Evolutionary conservation across 2,113 vertebrate genomes (phyloP).

Genomic region (Silurus asotus): DNA sequence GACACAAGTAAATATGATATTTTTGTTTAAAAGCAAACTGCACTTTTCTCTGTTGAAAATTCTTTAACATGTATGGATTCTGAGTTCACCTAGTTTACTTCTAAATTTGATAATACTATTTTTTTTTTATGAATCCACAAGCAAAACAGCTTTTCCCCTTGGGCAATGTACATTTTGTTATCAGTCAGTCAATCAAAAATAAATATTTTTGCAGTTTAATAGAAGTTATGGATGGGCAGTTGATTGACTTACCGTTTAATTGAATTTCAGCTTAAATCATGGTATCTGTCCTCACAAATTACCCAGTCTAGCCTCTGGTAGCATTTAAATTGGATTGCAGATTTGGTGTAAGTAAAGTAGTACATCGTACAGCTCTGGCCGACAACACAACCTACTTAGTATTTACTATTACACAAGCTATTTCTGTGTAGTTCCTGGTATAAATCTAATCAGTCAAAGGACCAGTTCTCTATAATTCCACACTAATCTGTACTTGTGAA

Average conservation of each 20-base stretch:
- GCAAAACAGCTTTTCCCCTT: conserved; percentile 54
- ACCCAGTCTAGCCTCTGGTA: conserved; percentile 75
- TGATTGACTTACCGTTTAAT: conserved; percentile 15
- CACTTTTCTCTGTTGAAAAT: background rate
- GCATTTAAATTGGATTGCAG: conserved; percentile 82
- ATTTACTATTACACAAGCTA: conserved; percentile 19
- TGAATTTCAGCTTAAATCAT: conserved; percentile 32
- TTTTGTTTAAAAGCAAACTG: background rate
- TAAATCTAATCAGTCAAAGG: background rate
- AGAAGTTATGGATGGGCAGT: conserved; percentile 27
- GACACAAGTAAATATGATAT: background rate
- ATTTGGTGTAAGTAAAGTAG: conserved; percentile 75
- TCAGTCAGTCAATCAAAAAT: conserved; percentile 48
- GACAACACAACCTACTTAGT: conserved; percentile 34
- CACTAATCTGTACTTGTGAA: background rate
- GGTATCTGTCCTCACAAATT: conserved; percentile 64
- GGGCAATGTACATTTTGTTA: conserved; percentile 57
- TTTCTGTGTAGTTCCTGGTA: background rate
- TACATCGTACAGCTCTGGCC: conserved; percentile 58
- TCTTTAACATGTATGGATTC: conserved; percentile 7
- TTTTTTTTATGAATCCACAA: conserved; percentile 53
- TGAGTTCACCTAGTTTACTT: background rate
- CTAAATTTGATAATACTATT: conserved; percentile 40
- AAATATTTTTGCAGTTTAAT: conserved; percentile 59
- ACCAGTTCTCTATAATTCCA: no score